Evolutionary conservation across 1,140 invertebrate species (phyloP), one percentile per base, ranked within the genome.

Genomic region (Drosophila mauritiana): DNA sequence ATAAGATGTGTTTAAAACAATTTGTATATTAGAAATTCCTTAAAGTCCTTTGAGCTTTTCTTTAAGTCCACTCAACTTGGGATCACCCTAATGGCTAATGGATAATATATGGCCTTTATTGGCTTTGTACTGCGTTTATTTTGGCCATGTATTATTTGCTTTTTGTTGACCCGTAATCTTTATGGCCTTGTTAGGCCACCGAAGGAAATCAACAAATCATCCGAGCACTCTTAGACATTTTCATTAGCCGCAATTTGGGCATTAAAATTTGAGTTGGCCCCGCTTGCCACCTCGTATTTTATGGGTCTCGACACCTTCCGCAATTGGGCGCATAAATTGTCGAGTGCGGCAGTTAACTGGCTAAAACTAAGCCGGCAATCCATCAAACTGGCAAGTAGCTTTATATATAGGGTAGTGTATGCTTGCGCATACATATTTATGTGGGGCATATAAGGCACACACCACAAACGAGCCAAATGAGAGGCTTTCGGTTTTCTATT

Each of bases 401-500:
- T 20, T 43, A 17, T 17, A 20, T 43, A 11, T 11, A 20, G n/a
- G 7, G n/a, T 7, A 8, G 7, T 1, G 1, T 13, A 37, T 7
- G 12, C 4, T 12, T 13, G 12, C 11, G 1, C 36, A 4, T 37
- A 37, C 12, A 37, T 37, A 37, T 37, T 37, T 37, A 13, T 13
- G 13, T 37, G 36, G 63, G 67, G 73, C 84, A 67, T 80, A 84
- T 83, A 67, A 80, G 77, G 64, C 73, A 62, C 45, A 17, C 31
- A 55, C 57, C 79, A 49, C 63, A 81, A 78, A 78, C 64, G 80
- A 63, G 74, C 58, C 79, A 77, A 88, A 83, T 89, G 79, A 89
- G 83, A 83, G 79, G 72, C 83, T 88, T 78, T 82, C 73, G 55
- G 81, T 88, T 86, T 86, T 86, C 83, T 86, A 88, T 86, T 86